Percentiles rank a stretch among this genome's conserved stretches.
Conservation (phyloP, 2,113 vertebrate species). For the Eonycteris spelaea region DNA sequence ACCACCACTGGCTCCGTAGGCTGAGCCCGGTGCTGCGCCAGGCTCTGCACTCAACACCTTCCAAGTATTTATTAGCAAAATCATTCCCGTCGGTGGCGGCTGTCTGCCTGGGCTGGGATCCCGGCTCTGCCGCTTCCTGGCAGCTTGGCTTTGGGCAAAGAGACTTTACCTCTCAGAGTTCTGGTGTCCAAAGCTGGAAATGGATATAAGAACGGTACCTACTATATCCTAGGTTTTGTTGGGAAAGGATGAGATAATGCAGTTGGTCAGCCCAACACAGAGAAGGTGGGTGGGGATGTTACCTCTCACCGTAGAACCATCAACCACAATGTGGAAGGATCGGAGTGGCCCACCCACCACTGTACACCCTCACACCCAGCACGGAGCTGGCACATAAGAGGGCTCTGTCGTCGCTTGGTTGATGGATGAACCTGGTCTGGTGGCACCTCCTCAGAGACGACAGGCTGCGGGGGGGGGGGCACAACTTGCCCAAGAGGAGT, state of each 20-base stretch:
- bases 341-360: background rate
- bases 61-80: slow-evolving; percentile 13
- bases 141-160: background rate
- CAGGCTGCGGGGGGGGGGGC: background rate
- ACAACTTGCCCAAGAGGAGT: background rate
- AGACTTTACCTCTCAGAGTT: background rate
- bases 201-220: background rate
- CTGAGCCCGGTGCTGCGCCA: background rate
- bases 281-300: background rate
- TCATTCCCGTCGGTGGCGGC: background rate
- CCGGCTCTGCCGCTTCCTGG: background rate
- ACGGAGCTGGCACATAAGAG: background rate
- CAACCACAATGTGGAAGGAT: background rate
- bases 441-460: background rate
- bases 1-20: background rate
- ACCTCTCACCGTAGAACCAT: background rate
- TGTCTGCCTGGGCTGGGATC: slow-evolving; percentile 23
- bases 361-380: background rate
- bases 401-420: background rate
- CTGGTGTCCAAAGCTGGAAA: background rate
- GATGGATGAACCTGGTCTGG: background rate
- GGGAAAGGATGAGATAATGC: background rate
- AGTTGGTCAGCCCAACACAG: background rate
- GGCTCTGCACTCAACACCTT: background rate
- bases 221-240: background rate